Conservation (phyloP, 2,888 invertebrate species). For the Idaea biselata region DNA sequence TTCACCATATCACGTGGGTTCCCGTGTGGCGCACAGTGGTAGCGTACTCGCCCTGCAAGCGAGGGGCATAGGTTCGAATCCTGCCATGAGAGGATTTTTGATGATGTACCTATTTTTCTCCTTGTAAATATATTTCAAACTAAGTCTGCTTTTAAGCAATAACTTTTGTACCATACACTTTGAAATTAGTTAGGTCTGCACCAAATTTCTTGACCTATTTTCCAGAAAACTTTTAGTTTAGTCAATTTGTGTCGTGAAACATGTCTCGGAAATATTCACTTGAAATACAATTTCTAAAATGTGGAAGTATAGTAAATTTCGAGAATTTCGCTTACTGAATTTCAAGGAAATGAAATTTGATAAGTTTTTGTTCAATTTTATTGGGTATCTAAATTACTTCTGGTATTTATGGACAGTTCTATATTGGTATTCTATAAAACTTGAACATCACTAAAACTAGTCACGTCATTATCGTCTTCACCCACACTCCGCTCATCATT, state of each 20-base stretch:
- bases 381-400: neutral
- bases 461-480: no score
- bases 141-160: neutral
- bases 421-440: no score
- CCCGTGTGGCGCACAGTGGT: no score
- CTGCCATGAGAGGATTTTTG: no score
- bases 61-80: no score
- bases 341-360: neutral
- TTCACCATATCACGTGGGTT: no score
- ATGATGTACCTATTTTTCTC: no score
- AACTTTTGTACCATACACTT: neutral
- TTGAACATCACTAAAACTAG: no score
- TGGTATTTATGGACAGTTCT: no score
- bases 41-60: no score
- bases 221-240: neutral
- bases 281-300: neutral
- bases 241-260: neutral
- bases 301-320: neutral
- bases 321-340: neutral
- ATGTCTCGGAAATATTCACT: neutral
- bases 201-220: neutral
- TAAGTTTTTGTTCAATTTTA: neutral
- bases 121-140: no score
- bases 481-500: no score
- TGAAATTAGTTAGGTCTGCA: neutral